These are phyloP conservation scores for Sphaerophoria rueppellii DNA, from an alignment of 2,888 invertebrate genomes.

Conservation along the genomic window DNA sequence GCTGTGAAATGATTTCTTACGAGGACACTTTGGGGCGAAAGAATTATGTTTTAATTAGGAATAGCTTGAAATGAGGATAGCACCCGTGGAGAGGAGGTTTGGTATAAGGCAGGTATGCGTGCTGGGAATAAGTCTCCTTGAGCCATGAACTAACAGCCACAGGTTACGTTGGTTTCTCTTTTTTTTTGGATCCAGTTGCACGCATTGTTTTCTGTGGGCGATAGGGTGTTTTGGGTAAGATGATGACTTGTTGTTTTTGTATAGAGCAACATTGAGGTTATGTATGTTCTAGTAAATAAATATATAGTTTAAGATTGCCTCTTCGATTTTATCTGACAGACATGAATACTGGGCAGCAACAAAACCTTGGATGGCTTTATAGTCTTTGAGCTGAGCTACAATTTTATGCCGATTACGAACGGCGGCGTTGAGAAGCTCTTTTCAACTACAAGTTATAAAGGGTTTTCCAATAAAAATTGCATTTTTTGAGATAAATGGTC, in stretches of 20 bases:
- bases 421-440: too few species aligned
- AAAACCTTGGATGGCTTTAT: too few species aligned
- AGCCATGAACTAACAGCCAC: slow-evolving; percentile 64
- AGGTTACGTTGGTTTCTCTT: slow-evolving; percentile 50
- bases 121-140: slow-evolving; percentile 31
- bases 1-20: slow-evolving; percentile 69
- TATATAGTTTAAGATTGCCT: too few species aligned
- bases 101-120: slow-evolving; percentile 1
- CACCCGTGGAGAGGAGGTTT: slow-evolving; percentile 54
- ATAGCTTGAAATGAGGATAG: slow-evolving; percentile 58
- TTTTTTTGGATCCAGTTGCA: slow-evolving; percentile 54
- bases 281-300: slow-evolving; percentile 29
- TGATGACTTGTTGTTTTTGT: slow-evolving; percentile 47
- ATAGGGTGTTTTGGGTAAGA: slow-evolving; percentile 16
- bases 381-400: too few species aligned
- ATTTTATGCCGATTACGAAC: too few species aligned
- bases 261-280: slow-evolving; percentile 19
- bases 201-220: slow-evolving; percentile 50
- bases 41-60: slow-evolving; percentile 74
- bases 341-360: too few species aligned
- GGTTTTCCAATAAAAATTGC: too few species aligned
- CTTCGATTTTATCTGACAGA: too few species aligned
- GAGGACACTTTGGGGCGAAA: slow-evolving; percentile 59
- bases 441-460: too few species aligned
- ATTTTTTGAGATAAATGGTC: too few species aligned